Conservation (phyloP, 2,797 vertebrate species). For the Jordanella pulchra region DNA sequence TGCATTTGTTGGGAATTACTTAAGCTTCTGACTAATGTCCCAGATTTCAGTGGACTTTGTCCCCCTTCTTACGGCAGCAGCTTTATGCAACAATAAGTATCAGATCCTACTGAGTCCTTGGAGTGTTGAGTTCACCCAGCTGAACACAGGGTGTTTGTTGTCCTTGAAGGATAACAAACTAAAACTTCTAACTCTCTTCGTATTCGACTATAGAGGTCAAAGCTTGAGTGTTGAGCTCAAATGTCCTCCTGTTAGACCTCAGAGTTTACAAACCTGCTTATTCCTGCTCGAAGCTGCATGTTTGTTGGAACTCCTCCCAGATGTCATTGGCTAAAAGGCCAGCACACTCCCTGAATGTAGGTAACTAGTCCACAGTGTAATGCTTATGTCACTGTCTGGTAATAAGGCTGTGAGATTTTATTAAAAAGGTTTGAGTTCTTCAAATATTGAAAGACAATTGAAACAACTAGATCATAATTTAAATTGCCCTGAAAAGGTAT, state of each 20-base stretch:
- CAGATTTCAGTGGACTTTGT: conserved; percentile 54
- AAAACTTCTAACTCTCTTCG: not conserved
- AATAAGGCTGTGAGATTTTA: too few relatives aligned
- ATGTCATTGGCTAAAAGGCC: not conserved
- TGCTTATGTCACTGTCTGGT: not conserved
- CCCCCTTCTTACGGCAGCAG: conserved; percentile 51
- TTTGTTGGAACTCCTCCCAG: not conserved
- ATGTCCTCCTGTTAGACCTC: not conserved
- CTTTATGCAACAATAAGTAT: conserved; percentile 50
- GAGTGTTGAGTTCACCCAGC: conserved; percentile 24
- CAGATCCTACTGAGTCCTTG: conserved; percentile 15
- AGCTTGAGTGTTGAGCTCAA: not conserved
- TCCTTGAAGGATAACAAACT: not conserved
- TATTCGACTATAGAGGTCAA: not conserved
- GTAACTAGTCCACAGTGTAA: not conserved
- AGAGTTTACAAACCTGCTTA: not conserved
- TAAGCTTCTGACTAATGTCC: conserved; percentile 27
- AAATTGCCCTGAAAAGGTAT: too few relatives aligned
- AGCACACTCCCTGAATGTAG: not conserved
- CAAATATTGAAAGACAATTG: too few relatives aligned
- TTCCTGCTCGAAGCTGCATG: not conserved
- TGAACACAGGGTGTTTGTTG: conserved; percentile 11
- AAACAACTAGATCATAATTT: too few relatives aligned
- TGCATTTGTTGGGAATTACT: conserved; percentile 7
- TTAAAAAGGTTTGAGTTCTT: too few relatives aligned